Conservation (phyloP, 2,113 vertebrate genomes). For the Todiramphus saurophagus region DNA sequence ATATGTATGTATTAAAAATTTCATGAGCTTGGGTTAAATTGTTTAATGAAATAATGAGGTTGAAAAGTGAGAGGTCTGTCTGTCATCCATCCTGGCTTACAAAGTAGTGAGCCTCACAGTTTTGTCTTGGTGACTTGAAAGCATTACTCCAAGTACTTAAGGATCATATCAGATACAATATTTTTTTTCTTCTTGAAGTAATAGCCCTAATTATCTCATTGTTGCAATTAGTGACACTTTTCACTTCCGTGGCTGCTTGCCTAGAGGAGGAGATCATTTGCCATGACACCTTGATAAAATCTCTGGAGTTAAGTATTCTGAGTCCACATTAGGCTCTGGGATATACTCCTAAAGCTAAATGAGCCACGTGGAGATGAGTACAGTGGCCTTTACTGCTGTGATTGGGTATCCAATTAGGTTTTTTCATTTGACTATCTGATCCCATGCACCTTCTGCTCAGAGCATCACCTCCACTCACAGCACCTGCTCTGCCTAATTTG, state of each 20-base stretch:
- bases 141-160: background rate
- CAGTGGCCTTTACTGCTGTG: background rate
- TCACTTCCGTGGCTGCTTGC: background rate
- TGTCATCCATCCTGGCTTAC: background rate
- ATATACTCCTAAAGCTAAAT: slow-evolving; percentile 2
- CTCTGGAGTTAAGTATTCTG: background rate
- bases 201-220: background rate
- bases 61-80: background rate
- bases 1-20: background rate
- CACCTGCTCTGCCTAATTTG: background rate
- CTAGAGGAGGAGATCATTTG: background rate
- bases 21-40: background rate
- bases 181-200: background rate
- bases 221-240: background rate
- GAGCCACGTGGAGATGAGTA: background rate
- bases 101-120: background rate
- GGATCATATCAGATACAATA: background rate
- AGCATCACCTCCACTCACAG: background rate
- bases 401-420: background rate
- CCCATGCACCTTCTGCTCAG: background rate
- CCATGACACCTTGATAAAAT: background rate
- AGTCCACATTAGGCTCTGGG: background rate
- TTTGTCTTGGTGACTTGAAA: background rate
- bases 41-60: background rate
- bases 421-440: background rate